phyloP scores from a whole-genome alignment of 1,140 invertebrate genomes.

The Megalonaias nervosa region DNA sequence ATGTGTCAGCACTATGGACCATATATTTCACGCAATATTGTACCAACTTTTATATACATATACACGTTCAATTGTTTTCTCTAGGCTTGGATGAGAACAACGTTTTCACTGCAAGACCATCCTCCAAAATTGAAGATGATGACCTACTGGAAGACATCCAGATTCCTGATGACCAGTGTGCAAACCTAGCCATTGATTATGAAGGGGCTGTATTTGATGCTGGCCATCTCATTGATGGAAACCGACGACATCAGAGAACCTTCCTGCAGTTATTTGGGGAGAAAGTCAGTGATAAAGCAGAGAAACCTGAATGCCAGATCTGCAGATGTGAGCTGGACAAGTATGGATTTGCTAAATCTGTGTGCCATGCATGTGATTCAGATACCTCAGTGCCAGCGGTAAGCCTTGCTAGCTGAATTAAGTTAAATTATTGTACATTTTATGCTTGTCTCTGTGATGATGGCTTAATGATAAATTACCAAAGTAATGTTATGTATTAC shows the following conservation, averaged over 20 bases:
- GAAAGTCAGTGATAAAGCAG: slow-evolving; percentile 77
- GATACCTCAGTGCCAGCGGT: slow-evolving; percentile 10
- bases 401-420: not conserved
- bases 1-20: not conserved
- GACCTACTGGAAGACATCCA: slow-evolving; percentile 84
- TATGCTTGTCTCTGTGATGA: too few relatives aligned
- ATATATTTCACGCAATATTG: not conserved
- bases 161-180: slow-evolving; percentile 83
- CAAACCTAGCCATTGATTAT: slow-evolving; percentile 84
- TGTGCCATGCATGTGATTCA: slow-evolving; percentile 66
- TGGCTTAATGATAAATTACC: too few relatives aligned
- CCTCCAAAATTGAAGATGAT: slow-evolving; percentile 74
- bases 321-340: slow-evolving; percentile 80
- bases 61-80: not conserved
- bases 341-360: slow-evolving; percentile 66
- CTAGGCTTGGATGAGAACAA: not conserved
- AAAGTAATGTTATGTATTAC: too few relatives aligned
- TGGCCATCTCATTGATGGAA: slow-evolving; percentile 37
- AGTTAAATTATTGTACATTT: too few relatives aligned
- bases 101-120: not conserved
- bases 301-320: slow-evolving; percentile 78
- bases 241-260: slow-evolving; percentile 75
- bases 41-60: not conserved
- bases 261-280: slow-evolving; percentile 81
- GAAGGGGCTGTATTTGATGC: slow-evolving; percentile 79